A percentile compares a stretch with the other conserved stretches of the same genome.
phyloP scores from a whole-genome alignment of 2,797 vertebrate species.

The Hippocampus kuda region DNA sequence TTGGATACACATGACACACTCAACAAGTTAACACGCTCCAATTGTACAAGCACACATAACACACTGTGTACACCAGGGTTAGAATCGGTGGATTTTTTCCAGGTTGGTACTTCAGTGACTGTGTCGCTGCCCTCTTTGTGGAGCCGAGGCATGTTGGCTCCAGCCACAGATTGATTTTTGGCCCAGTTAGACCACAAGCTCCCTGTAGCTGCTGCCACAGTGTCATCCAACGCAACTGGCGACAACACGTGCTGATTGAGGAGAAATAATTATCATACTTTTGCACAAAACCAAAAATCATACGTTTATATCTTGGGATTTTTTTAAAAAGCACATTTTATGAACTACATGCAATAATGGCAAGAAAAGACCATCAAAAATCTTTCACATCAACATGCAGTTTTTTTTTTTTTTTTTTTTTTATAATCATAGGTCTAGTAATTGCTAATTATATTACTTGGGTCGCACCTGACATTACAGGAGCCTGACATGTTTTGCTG shows the following conservation, averaged over 20 bases:
- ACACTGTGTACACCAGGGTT: conserved; percentile 35
- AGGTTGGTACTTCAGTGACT: conserved; percentile 45
- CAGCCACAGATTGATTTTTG: conserved; percentile 45
- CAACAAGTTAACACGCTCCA: conserved; percentile 58
- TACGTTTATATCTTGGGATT: background rate
- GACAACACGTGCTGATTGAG: conserved; percentile 34
- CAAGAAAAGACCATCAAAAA: no score
- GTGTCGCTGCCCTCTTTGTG: conserved; percentile 47
- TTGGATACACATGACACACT: conserved; percentile 30
- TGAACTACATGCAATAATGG: no score
- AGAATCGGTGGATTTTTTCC: conserved; percentile 43
- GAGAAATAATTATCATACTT: conserved; percentile 5
- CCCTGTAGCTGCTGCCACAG: conserved; percentile 39
- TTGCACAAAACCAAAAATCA: conserved; percentile 24
- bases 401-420: no score
- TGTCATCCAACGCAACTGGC: conserved; percentile 37
- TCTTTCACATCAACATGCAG: no score
- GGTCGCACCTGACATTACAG: no score
- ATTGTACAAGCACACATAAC: conserved; percentile 55
- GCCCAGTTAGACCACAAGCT: conserved; percentile 45
- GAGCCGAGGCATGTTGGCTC: conserved; percentile 45
- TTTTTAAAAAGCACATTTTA: no score
- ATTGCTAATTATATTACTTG: no score
- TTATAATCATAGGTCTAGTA: no score
- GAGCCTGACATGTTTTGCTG: no score